phyloP scores from a whole-genome alignment of 2,797 vertebrate species.

The Odontamblyopus lacepedii region DNA sequence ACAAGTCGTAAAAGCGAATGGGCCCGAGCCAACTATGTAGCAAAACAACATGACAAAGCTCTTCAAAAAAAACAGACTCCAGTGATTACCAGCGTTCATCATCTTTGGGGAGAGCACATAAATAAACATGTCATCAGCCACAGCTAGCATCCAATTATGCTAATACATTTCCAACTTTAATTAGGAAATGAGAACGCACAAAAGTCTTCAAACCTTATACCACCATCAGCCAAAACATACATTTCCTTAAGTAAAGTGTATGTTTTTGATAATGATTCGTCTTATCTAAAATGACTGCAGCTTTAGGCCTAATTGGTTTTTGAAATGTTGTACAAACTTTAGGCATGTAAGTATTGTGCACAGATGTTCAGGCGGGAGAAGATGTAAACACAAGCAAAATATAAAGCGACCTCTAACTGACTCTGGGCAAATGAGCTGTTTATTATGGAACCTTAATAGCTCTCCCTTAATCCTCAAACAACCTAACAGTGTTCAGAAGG shows the following conservation, averaged over 20 bases:
- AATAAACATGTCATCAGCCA: conserved; percentile 58
- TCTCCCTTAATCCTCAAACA: neutral
- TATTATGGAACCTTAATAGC: neutral
- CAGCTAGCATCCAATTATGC: conserved; percentile 35
- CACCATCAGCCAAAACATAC: conserved; percentile 29
- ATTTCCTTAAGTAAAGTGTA: conserved; percentile 22
- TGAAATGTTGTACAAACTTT: conserved; percentile 2
- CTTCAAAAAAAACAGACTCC: conserved; percentile 15
- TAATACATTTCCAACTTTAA: conserved; percentile 46
- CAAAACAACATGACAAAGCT: conserved; percentile 46
- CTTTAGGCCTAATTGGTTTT: conserved; percentile 9
- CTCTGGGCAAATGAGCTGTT: conserved; percentile 3
- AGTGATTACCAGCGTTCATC: conserved; percentile 48
- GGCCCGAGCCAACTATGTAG: conserved; percentile 26
- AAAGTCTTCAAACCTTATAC: conserved; percentile 22
- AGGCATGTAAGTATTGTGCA: neutral
- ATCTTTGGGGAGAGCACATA: conserved; percentile 35
- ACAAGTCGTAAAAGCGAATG: conserved; percentile 41
- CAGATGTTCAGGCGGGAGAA: neutral
- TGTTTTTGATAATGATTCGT: conserved; percentile 27
- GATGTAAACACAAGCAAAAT: neutral
- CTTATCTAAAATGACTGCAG: conserved; percentile 14
- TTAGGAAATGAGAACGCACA: conserved; percentile 41
- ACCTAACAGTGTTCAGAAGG: neutral
- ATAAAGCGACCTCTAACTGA: neutral